Evolutionary conservation across 2,888 invertebrate species (phyloP).

Genomic region (Agrypnus murinus): DNA sequence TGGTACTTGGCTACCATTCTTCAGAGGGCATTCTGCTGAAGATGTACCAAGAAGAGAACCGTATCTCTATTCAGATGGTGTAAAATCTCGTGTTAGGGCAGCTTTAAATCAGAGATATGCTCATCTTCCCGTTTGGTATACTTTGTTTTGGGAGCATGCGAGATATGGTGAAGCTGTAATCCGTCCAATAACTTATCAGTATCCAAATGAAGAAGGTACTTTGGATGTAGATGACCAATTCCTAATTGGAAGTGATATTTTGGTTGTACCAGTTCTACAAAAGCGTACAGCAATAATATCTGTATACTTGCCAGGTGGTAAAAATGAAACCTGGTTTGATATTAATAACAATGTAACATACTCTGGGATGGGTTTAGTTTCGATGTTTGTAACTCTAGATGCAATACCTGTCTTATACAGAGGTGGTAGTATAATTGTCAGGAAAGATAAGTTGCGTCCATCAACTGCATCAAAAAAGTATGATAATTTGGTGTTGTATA

Average conservation of each 20-base stretch:
- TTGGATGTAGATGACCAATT: constrained; percentile 88
- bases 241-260: constrained; percentile 85
- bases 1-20: constrained; percentile 94
- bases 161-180: constrained; percentile 89
- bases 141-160: constrained; percentile 91
- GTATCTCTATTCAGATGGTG: constrained; percentile 88
- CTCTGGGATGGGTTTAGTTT: constrained; percentile 34
- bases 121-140: constrained; percentile 92
- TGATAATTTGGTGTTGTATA: constrained; percentile 91
- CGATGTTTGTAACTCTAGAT: constrained; percentile 52
- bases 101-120: constrained; percentile 87
- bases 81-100: constrained; percentile 72
- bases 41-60: constrained; percentile 96
- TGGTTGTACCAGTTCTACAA: constrained; percentile 90
- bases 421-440: constrained; percentile 89
- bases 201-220: constrained; percentile 84
- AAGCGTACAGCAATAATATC: constrained; percentile 80
- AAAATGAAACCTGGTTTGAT: constrained; percentile 48
- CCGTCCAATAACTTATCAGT: constrained; percentile 91
- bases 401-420: constrained; percentile 93
- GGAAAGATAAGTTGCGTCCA: constrained; percentile 88
- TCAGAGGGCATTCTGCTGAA: constrained; percentile 95
- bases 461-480: constrained; percentile 85
- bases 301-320: constrained; percentile 87
- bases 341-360: constrained; percentile 36